Evolutionary conservation across 2,888 invertebrate species (phyloP).

Genomic region (Trypoxylon attenuatum): DNA sequence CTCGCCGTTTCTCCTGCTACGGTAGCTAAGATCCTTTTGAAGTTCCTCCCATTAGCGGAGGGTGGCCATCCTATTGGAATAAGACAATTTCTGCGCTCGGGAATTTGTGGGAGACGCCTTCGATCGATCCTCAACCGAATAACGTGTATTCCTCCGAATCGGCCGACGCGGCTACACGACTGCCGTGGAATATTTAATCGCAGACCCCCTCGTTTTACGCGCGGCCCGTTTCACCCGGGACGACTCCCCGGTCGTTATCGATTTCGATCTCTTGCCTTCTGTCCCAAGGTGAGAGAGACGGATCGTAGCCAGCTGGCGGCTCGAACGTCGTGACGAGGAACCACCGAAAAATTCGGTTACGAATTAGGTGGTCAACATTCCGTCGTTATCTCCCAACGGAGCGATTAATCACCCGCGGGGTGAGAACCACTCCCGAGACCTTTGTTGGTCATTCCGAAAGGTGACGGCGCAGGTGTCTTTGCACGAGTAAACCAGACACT

Average conservation of each 20-base stretch:
- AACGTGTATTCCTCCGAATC: no score
- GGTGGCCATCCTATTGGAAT: no score
- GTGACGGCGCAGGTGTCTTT: conserved; percentile 51
- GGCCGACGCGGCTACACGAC: no score
- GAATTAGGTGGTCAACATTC: conserved; percentile 42
- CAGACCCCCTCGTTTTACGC: background rate
- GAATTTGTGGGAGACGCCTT: no score
- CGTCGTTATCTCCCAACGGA: conserved; percentile 39
- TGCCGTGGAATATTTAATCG: background rate
- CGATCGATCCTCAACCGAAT: no score
- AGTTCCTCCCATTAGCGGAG: no score
- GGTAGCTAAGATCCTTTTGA: no score
- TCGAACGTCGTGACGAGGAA: background rate
- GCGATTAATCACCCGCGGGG: conserved; percentile 43
- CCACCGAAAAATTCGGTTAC: conserved; percentile 21
- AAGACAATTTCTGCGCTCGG: no score
- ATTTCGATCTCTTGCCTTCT: background rate
- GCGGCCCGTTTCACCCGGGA: background rate
- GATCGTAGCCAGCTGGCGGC: no score
- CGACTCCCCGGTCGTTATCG: background rate
- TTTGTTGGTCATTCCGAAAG: no score
- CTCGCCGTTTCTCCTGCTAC: no score
- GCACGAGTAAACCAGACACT: no score
- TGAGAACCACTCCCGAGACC: conserved; percentile 47
- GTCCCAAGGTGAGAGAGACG: background rate